Evolutionary conservation across 2,888 invertebrate species (phyloP).

Genomic region (Sesamia inferens): DNA sequence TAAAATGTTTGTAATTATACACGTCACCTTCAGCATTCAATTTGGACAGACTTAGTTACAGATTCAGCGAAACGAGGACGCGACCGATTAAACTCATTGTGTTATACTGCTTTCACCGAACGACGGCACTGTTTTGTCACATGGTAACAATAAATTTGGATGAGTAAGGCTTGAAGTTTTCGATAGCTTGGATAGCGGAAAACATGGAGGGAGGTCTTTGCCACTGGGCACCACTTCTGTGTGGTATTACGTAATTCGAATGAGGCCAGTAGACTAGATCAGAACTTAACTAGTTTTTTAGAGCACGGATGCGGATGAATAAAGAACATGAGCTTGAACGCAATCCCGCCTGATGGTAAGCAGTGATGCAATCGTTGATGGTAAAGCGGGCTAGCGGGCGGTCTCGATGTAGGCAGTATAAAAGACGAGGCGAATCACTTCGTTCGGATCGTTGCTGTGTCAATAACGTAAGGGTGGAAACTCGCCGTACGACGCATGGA

Average conservation of each 20-base stretch:
- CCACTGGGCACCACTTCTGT: not conserved
- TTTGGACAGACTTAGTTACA: slow-evolving; percentile 32
- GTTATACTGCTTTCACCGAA: slow-evolving; percentile 59
- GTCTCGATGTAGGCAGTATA: no score
- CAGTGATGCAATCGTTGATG: no score
- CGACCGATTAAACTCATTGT: slow-evolving; percentile 60
- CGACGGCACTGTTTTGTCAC: slow-evolving; percentile 32
- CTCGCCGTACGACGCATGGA: no score
- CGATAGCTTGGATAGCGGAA: not conserved
- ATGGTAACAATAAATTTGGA: slow-evolving; percentile 31
- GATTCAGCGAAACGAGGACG: slow-evolving; percentile 52
- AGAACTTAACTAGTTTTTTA: not conserved
- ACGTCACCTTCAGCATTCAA: slow-evolving; percentile 29
- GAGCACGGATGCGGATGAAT: not conserved
- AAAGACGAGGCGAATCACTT: no score
- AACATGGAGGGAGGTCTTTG: not conserved
- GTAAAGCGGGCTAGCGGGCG: no score
- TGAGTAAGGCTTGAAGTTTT: slow-evolving; percentile 18
- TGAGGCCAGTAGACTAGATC: slow-evolving; percentile 2
- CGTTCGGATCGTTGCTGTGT: no score
- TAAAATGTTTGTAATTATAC: slow-evolving; percentile 6
- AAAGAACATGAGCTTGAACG: not conserved
- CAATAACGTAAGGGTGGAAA: no score
- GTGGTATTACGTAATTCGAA: not conserved
- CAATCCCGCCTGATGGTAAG: no score